These are phyloP conservation scores for Pseudolaguvia tuberculata DNA, from an alignment of 2,113 vertebrate species.

Conservation along the genomic window DNA sequence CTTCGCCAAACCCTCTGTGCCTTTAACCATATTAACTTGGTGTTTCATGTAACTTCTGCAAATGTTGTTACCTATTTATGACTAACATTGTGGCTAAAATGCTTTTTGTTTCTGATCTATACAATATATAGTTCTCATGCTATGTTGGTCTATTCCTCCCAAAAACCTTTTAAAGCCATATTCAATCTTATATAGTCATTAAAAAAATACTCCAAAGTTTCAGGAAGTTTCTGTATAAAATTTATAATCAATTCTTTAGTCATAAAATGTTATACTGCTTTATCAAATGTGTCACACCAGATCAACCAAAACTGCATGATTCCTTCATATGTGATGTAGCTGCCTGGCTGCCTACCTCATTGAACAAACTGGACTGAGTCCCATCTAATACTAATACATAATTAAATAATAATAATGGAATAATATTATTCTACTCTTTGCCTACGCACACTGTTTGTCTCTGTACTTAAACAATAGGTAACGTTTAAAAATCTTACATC, in stretches of 20 bases:
- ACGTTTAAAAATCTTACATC: not conserved
- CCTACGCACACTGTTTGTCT: not conserved
- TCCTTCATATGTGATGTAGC: not conserved
- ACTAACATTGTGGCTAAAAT: not conserved
- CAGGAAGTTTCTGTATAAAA: not conserved
- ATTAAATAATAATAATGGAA: slow-evolving; percentile 1
- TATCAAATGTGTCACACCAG: not conserved
- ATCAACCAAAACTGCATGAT: not conserved
- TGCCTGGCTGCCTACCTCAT: slow-evolving; percentile 1
- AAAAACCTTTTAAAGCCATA: not conserved
- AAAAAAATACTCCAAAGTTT: not conserved
- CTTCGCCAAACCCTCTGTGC: slow-evolving; percentile 18
- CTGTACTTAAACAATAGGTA: not conserved
- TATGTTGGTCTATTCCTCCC: not conserved
- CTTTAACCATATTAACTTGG: slow-evolving; percentile 7
- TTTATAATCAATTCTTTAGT: not conserved
- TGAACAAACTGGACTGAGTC: not conserved
- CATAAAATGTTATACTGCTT: slow-evolving; percentile 8
- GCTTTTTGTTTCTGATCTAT: not conserved
- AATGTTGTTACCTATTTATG: slow-evolving; percentile 2
- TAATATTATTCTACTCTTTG: not conserved
- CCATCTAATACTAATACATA: not conserved
- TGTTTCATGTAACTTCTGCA: not conserved
- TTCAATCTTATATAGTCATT: not conserved
- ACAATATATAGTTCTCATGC: not conserved